Evolutionary conservation across 2,113 vertebrate species (phyloP).

Genomic region (Dicaeum eximium): DNA sequence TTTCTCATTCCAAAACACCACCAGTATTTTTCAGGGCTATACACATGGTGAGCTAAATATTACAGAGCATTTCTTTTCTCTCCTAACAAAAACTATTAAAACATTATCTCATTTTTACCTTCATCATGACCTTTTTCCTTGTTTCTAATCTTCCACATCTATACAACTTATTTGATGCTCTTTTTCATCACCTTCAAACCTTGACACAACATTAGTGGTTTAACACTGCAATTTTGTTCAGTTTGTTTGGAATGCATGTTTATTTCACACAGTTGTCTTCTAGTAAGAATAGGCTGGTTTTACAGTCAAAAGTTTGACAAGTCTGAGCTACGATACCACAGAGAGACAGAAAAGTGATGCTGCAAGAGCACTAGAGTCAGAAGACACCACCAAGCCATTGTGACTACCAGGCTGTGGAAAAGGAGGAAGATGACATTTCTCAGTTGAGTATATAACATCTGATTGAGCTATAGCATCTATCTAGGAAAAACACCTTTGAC

Average conservation of each 20-base stretch:
- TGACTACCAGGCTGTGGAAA: not conserved
- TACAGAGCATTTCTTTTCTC: not conserved
- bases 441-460: not conserved
- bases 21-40: not conserved
- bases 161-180: not conserved
- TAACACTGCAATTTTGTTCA: not conserved
- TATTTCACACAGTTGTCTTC: not conserved
- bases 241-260: not conserved
- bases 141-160: not conserved
- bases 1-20: not conserved
- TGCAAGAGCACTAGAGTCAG: not conserved
- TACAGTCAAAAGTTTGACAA: not conserved
- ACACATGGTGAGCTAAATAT: not conserved
- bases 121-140: not conserved
- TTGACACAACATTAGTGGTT: not conserved
- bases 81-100: not conserved
- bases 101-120: not conserved
- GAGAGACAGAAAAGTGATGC: rapidly evolving
- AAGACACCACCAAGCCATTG: not conserved
- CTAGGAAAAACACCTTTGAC: not conserved
- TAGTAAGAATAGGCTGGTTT: not conserved
- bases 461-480: not conserved
- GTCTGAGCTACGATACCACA: not conserved
- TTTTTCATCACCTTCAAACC: not conserved
- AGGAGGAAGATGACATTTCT: not conserved